Conservation (phyloP, 2,888 invertebrate species). For the Amphipoea lucens region DNA sequence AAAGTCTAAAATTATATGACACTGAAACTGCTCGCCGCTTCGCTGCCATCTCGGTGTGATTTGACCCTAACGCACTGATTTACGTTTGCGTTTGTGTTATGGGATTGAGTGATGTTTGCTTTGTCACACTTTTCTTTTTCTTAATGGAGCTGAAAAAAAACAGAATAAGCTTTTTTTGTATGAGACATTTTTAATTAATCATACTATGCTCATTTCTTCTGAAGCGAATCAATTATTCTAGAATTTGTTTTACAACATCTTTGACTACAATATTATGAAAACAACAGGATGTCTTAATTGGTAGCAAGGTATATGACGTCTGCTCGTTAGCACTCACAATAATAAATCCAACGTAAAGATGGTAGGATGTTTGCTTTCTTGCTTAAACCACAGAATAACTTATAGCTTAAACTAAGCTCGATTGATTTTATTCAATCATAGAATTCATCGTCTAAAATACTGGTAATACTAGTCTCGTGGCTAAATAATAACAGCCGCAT, state of each 20-base stretch:
- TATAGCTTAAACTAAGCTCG: neutral
- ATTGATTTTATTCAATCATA: neutral
- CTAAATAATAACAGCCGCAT: neutral
- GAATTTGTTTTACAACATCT: neutral
- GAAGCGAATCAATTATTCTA: neutral
- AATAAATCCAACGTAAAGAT: neutral
- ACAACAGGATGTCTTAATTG: neutral
- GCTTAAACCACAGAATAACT: neutral
- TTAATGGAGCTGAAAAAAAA: neutral
- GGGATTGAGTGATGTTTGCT: slow-evolving; percentile 7
- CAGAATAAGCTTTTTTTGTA: neutral
- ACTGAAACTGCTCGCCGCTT: too few species aligned
- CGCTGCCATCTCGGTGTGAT: too few species aligned
- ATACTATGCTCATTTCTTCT: neutral
- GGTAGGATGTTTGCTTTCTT: neutral
- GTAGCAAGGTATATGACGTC: neutral
- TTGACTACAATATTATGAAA: neutral
- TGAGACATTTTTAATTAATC: neutral
- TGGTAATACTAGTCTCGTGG: neutral
- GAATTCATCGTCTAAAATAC: neutral
- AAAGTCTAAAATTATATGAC: too few species aligned
- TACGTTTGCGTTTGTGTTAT: slow-evolving; percentile 1
- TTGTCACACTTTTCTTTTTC: neutral
- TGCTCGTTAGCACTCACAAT: neutral
- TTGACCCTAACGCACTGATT: slow-evolving; percentile 5